Evolutionary conservation across 2,113 vertebrate genomes (phyloP), one percentile per base, ranked within the genome.

Genomic region (Typhlomys cinereus): DNA sequence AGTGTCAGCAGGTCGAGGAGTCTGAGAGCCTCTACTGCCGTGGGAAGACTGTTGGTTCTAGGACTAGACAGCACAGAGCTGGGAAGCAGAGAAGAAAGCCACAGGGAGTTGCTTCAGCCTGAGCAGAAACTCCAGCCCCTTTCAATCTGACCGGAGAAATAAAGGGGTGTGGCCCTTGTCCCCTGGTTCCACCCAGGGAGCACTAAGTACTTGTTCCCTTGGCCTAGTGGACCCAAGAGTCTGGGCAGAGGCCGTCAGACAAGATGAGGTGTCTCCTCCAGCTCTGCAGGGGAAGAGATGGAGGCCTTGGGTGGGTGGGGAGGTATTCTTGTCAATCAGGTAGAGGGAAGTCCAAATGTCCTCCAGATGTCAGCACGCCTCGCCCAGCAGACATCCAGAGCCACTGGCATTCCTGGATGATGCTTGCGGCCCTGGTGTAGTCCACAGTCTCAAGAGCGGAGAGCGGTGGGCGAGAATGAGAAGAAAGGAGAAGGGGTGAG

Each of bases 371-470:
- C 52, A 21, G 29, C 81, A n/a, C 0, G 11, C 27, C 4, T 79
- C 46, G 2, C 8, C 44, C 52, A 71, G 78, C 46, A 59, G 54
- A 44, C 21, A 61, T 0, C 34, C 31, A n/a, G 73, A 85, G 79
- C 59, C 7, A 12, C n/a, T 48, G 64, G 66, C 59, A 70, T 61
- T 90, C n/a, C n/a, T 90, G 90, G 31, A 8, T 70, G 69, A 92
- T 71, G 92, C n/a, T 85, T 67, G n/a, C 74, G 39, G 82, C 20
- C 57, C 91, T 79, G 10, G 64, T 75, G 90, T 90, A 92, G 79
- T 90, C 92, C 85, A 92, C 52, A 91, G 85, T 91, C 88, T 59
- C 39, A 73, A 62, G 76, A 83, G 76, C 36, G 50, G 54, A 69
- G 70, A 90, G 67, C 2, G 41, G 11, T 46, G 9, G 67, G 80